These are phyloP conservation scores for Avahi laniger DNA, from an alignment of 2,797 vertebrate species.

Conservation along the genomic window DNA sequence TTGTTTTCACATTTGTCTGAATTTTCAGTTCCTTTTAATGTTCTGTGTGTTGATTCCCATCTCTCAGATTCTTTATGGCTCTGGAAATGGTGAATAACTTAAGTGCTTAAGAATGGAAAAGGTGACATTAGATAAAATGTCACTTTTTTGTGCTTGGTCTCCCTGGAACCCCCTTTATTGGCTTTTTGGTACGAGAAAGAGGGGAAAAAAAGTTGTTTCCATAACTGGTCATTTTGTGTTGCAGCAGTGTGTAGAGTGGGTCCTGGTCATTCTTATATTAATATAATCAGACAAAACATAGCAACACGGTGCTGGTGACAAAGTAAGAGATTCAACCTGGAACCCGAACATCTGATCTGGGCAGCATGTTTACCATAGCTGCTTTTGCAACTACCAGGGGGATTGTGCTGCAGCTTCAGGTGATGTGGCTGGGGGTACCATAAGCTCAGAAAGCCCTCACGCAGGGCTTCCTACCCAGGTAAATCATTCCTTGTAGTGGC, in stretches of 20 bases:
- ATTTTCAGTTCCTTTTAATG: background rate
- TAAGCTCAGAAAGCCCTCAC: background rate
- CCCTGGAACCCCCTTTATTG: fast-evolving
- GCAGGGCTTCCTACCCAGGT: background rate
- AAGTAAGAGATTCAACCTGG: background rate
- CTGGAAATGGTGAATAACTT: constrained; percentile 6
- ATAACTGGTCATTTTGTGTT: background rate
- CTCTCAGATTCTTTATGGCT: background rate
- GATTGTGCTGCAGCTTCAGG: background rate
- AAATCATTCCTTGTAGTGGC: background rate
- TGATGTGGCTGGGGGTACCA: background rate
- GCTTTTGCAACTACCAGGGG: background rate
- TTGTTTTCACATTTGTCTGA: constrained; percentile 3
- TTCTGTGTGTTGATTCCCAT: background rate
- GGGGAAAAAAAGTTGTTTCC: background rate
- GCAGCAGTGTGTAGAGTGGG: background rate
- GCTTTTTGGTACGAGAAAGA: background rate
- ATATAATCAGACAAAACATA: background rate
- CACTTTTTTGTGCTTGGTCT: background rate
- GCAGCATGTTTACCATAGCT: background rate
- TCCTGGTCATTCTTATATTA: background rate
- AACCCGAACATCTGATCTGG: background rate
- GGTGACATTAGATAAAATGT: background rate
- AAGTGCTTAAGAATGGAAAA: background rate
- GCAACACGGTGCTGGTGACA: background rate